Base-by-base conservation (phyloP, 2,888 invertebrate genomes). In the Trichogramma dendrolimi region DNA sequence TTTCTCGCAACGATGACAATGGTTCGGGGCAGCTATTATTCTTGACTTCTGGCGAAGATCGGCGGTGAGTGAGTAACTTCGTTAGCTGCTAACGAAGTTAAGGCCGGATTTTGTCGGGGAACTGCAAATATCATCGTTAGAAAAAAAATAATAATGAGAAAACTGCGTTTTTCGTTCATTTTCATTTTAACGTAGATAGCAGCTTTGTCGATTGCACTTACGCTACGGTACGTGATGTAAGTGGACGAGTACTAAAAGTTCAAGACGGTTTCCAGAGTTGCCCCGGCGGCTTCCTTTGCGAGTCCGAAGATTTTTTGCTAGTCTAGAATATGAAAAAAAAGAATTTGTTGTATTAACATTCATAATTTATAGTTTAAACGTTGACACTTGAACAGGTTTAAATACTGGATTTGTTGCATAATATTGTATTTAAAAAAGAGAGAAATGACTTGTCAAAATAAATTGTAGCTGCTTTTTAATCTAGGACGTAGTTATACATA, bases 151-250 rank as follows among this genome's bases (percentile, higher is more conserved):
- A 49, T 40, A n/a, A 43, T 54, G 38, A 8, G 42, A 50, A 53
- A 58, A 48, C 11, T 4, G 27, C 42, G 43, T 27, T 54, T 27
- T 46, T 42, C n/a, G 14, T 46, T 43, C 5, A 47, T 47, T 47
- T 47, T 47, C 47, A 5, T 47, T 47, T 8, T 11, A 47, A 27
- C 27, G 27, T 27, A 27, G 27, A 27, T 2, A 27, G 27, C 27
- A 27, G 43, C 27, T 27, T 40, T 46, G 53, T 48, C 4, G 27
- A 52, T 42, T 11, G n/a, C 14, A 74, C 73, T 75, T 66, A 77
- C 79, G 71, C 87, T 91, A 93, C 70, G 92, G 92, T 67, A 92
- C 92, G 89, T 90, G 91, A 79, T 92, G 91, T 56, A 92, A 82
- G 77, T 87, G 89, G 55, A 90, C 91, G 54, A 93, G 86, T 50